phyloP scores from a whole-genome alignment of 2,113 vertebrate genomes.

The Falcunculus frontatus region DNA sequence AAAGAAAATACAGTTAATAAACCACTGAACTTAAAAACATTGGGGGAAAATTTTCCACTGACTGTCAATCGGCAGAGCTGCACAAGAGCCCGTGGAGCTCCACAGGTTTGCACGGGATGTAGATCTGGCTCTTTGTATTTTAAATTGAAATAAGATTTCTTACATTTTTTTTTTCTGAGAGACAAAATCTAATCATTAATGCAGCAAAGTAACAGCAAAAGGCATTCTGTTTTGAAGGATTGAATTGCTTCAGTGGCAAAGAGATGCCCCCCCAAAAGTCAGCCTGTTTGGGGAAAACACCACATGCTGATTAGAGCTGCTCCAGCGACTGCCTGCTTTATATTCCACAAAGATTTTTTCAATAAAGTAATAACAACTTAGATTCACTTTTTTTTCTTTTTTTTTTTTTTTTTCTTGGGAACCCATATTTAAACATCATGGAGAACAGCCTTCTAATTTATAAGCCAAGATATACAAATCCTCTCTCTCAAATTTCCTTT shows the following conservation, averaged over 20 bases:
- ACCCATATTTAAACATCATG: constrained; percentile 7
- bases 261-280: background rate
- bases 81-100: accelerated
- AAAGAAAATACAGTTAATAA: background rate
- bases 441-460: constrained; percentile 51
- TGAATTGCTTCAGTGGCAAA: background rate
- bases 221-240: background rate
- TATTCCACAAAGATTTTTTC: background rate
- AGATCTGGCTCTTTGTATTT: background rate
- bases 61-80: background rate
- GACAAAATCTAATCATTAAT: background rate
- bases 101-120: background rate
- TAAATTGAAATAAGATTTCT: background rate
- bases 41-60: background rate
- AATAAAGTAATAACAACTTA: constrained; percentile 16
- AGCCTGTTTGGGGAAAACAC: background rate
- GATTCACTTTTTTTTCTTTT: background rate
- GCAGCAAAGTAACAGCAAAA: background rate
- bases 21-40: background rate
- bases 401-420: background rate
- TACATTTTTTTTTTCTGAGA: background rate
- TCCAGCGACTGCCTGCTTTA: background rate
- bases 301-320: background rate
- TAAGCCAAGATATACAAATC: constrained; percentile 57
- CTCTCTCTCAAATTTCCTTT: constrained; percentile 55